These are phyloP conservation scores for Hyperoplus lanceolatus DNA, from an alignment of 2,797 vertebrate genomes.

Conservation along the genomic window DNA sequence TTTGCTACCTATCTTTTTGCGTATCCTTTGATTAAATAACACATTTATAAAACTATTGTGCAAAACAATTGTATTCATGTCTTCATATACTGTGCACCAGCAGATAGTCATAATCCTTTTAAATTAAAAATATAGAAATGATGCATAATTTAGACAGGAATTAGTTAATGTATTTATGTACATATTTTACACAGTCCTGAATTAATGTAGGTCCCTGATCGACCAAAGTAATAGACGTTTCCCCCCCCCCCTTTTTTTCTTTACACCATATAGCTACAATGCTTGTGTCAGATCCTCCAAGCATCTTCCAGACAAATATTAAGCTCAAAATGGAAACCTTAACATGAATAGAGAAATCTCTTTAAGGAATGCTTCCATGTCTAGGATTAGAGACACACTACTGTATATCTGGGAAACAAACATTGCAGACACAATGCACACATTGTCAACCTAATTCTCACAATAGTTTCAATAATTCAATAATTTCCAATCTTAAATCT, in stretches of 20 bases:
- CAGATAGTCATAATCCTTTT: constrained; percentile 89
- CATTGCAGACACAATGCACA: constrained; percentile 34
- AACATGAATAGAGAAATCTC: constrained; percentile 36
- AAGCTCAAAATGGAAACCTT: constrained; percentile 46
- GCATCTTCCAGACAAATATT: constrained; percentile 54
- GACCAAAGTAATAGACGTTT: constrained; percentile 79
- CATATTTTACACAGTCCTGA: constrained; percentile 91
- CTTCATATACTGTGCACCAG: constrained; percentile 90
- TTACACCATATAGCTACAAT: constrained; percentile 65
- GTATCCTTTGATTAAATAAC: constrained; percentile 94
- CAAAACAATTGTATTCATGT: constrained; percentile 92
- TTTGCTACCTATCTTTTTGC: constrained; percentile 72
- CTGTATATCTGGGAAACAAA: constrained; percentile 39
- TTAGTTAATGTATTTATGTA: constrained; percentile 87
- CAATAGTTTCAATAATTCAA: constrained; percentile 58
- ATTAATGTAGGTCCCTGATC: constrained; percentile 88
- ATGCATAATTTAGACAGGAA: constrained; percentile 92
- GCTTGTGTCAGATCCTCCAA: constrained; percentile 66
- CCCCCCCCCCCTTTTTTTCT: constrained; percentile 46
- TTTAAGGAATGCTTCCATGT: constrained; percentile 46
- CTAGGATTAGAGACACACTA: constrained; percentile 40
- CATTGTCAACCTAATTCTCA: constrained; percentile 57
- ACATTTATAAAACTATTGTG: constrained; percentile 96
- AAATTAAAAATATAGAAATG: constrained; percentile 92
- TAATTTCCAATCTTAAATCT: constrained; percentile 68